Conservation (phyloP, 2,888 invertebrate genomes). For the Prosapia bicincta region DNA sequence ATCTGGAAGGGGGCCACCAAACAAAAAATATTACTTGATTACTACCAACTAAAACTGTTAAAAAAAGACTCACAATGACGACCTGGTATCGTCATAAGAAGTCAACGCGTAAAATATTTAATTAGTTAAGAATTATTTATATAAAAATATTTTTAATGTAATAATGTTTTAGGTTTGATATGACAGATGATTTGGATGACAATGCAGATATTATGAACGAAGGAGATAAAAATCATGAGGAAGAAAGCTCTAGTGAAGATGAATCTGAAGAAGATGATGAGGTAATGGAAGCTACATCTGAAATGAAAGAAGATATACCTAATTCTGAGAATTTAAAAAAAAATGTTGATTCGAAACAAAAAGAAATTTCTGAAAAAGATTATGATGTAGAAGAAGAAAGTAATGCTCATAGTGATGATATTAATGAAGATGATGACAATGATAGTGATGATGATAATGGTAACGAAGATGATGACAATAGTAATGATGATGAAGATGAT, state of each 20-base stretch:
- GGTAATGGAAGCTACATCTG: conserved; percentile 42
- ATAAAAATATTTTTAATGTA: too few species aligned
- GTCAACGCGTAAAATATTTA: too few species aligned
- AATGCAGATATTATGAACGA: conserved; percentile 45
- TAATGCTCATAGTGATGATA: too few species aligned
- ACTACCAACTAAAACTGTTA: too few species aligned
- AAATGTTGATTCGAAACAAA: conserved; percentile 39
- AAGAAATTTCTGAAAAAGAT: conserved; percentile 16
- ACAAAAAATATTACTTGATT: too few species aligned
- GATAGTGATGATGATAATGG: conserved; percentile 33
- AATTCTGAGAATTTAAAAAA: conserved; percentile 39
- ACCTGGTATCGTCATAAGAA: too few species aligned
- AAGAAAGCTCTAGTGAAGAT: conserved; percentile 37
- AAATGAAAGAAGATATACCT: conserved; percentile 36
- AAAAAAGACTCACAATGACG: too few species aligned
- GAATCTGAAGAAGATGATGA: conserved; percentile 40
- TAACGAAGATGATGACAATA: conserved; percentile 42
- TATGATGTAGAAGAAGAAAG: conserved; percentile 31
- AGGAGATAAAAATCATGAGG: conserved; percentile 43
- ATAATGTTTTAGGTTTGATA: conserved; percentile 34
- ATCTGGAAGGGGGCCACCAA: too few species aligned
- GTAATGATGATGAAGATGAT: conserved; percentile 45
- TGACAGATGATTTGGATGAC: conserved; percentile 46
- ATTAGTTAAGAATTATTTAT: too few species aligned
- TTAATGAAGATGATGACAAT: conserved; percentile 26